These are phyloP conservation scores for Urocyon cinereoargenteus DNA, from an alignment of 2,797 vertebrate species.

Conservation along the genomic window DNA sequence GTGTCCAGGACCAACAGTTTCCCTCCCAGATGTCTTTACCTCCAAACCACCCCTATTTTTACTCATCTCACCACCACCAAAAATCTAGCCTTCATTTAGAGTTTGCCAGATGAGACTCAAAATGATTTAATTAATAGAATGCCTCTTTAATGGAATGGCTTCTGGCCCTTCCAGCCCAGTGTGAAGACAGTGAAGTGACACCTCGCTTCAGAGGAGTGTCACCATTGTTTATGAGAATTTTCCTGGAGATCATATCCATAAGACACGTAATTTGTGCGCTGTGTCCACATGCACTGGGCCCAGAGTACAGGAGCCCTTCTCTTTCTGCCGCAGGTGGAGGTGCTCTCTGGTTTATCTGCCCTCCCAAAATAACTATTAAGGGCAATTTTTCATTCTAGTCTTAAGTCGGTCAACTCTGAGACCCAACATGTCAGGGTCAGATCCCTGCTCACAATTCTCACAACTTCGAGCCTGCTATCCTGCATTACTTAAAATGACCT, in stretches of 20 bases:
- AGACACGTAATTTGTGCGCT: background rate
- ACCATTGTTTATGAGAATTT: background rate
- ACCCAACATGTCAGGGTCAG: background rate
- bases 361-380: background rate
- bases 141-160: background rate
- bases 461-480: background rate
- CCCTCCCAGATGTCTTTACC: background rate
- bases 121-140: conserved; percentile 28
- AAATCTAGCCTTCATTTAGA: background rate
- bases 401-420: background rate
- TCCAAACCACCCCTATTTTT: background rate
- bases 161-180: background rate
- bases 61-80: background rate
- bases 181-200: background rate
- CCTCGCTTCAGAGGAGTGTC: background rate
- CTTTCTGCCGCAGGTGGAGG: background rate
- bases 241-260: background rate
- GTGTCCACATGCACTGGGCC: background rate
- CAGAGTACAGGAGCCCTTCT: background rate
- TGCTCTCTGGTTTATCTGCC: background rate
- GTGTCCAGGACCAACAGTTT: background rate
- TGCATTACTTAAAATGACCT: background rate
- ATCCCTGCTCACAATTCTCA: background rate
- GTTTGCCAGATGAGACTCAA: background rate
- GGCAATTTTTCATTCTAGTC: background rate